Percentiles rank a stretch among this genome's conserved stretches.
phyloP scores from a whole-genome alignment of 2,888 invertebrate genomes.

The Drosophila pseudotakahashii region DNA sequence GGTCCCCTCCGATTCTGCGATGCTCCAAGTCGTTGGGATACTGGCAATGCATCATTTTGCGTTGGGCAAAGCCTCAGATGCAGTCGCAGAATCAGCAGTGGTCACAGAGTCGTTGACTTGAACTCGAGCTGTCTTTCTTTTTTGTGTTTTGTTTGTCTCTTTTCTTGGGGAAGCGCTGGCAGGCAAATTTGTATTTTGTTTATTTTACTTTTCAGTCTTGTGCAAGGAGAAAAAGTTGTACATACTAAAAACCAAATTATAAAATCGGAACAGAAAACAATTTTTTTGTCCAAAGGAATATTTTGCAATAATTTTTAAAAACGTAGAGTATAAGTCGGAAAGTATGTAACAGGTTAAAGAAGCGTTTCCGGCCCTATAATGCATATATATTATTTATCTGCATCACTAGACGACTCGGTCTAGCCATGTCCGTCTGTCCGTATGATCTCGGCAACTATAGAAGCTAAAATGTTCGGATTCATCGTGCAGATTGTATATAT shows the following conservation, averaged over 20 bases:
- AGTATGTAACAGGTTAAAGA: no score
- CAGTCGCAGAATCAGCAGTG: conserved; percentile 13
- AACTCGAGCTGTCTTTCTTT: conserved; percentile 20
- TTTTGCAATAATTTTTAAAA: no score
- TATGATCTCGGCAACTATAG: no score
- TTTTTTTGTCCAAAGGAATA: no score
- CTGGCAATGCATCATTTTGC: conserved; percentile 34
- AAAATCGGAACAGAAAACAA: background rate
- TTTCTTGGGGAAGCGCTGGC: conserved; percentile 14
- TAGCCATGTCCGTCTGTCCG: no score
- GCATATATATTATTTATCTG: no score
- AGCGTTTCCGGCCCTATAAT: no score
- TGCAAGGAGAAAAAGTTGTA: background rate
- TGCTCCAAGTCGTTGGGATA: conserved; percentile 10
- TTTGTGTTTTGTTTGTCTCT: conserved; percentile 13
- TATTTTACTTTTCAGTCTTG: conserved; percentile 3
- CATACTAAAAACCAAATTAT: background rate
- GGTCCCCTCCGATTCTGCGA: conserved; percentile 8
- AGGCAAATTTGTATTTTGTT: conserved; percentile 19
- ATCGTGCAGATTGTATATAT: no score
- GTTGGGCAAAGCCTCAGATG: conserved; percentile 3
- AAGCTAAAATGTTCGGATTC: no score
- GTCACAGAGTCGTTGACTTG: conserved; percentile 42
- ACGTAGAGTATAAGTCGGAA: no score
- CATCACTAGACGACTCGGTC: no score